These are phyloP conservation scores for Hycleus cichorii DNA, from an alignment of 1,140 invertebrate genomes.

Conservation along the genomic window DNA sequence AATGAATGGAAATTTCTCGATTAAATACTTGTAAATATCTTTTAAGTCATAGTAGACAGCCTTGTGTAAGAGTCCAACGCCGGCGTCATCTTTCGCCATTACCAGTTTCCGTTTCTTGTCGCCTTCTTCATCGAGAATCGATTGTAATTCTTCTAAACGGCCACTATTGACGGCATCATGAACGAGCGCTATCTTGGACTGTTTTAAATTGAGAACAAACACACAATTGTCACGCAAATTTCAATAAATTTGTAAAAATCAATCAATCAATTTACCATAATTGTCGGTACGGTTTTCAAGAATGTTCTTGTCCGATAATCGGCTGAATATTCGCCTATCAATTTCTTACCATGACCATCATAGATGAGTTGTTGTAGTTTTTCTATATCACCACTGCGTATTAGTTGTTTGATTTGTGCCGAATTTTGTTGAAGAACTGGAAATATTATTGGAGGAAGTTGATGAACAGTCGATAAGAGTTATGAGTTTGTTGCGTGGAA, in stretches of 20 bases:
- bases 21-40: constrained; percentile 65
- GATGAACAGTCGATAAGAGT: neutral
- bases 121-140: constrained; percentile 50
- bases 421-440: constrained; percentile 46
- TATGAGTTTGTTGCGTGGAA: neutral
- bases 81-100: constrained; percentile 63
- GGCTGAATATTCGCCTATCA: constrained; percentile 58
- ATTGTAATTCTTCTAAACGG: constrained; percentile 55
- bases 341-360: constrained; percentile 66
- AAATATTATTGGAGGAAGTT: constrained; percentile 9
- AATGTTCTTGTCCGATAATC: constrained; percentile 60
- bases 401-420: constrained; percentile 57
- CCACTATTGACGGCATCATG: constrained; percentile 66
- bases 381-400: constrained; percentile 62
- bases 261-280: constrained; percentile 50
- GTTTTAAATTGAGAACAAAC: neutral
- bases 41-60: constrained; percentile 67
- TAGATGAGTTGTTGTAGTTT: constrained; percentile 70
- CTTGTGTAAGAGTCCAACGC: constrained; percentile 70
- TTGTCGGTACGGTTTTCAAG: constrained; percentile 56
- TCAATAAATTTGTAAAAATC: neutral
- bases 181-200: constrained; percentile 58
- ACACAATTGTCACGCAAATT: neutral
- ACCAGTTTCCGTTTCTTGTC: constrained; percentile 56
- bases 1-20: constrained; percentile 64